These are phyloP conservation scores for Aethes cnicana DNA, from an alignment of 2,888 invertebrate genomes.

Conservation along the genomic window DNA sequence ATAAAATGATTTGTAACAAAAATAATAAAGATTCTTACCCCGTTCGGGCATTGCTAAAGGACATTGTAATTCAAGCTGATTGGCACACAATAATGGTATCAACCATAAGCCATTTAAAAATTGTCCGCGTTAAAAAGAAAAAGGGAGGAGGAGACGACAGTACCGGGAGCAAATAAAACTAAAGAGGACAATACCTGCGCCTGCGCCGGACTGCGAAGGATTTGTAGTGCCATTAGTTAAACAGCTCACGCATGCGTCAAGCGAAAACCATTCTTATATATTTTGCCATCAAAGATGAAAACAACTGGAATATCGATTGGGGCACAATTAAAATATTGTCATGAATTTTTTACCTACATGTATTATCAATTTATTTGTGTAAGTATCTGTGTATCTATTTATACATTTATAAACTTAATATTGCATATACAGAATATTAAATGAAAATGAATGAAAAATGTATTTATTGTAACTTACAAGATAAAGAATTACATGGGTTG, in stretches of 20 bases:
- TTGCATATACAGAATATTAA: too few relatives aligned
- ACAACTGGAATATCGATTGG: constrained; percentile 20
- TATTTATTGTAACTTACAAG: too few relatives aligned
- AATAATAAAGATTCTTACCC: constrained; percentile 71
- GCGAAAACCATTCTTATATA: constrained; percentile 30
- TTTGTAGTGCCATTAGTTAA: constrained; percentile 78
- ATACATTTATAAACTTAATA: too few relatives aligned
- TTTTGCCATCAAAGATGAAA: constrained; percentile 19
- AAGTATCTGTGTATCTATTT: too few relatives aligned
- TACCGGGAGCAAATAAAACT: constrained; percentile 72
- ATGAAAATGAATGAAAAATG: too few relatives aligned
- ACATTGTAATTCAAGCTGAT: constrained; percentile 82
- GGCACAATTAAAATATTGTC: constrained; percentile 66
- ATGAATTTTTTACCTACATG: constrained; percentile 59
- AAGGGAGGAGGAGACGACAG: constrained; percentile 64
- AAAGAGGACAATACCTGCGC: constrained; percentile 74
- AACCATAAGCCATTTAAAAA: constrained; percentile 81
- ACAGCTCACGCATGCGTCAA: constrained; percentile 37
- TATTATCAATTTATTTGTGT: constrained; percentile 26
- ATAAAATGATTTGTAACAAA: constrained; percentile 73
- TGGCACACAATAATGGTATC: constrained; percentile 83
- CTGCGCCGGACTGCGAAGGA: constrained; percentile 67
- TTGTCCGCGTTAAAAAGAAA: constrained; percentile 77
- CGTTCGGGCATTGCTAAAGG: constrained; percentile 75
- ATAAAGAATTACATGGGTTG: too few relatives aligned